phyloP scores from a whole-genome alignment of 2,888 invertebrate species.

The Serrognathus titanus region DNA sequence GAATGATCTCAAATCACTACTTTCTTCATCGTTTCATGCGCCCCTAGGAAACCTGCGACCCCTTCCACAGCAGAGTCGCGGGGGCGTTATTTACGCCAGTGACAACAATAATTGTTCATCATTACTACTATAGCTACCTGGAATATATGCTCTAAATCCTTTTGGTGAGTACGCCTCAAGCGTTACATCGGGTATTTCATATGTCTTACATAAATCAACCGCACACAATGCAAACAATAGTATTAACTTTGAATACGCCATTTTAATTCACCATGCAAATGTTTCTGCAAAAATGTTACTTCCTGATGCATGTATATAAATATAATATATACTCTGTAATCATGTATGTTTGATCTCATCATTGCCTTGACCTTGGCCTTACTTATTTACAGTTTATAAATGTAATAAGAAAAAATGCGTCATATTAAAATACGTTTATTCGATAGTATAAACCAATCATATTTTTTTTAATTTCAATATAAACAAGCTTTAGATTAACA shows the following conservation, averaged over 20 bases:
- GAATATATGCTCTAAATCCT: slow-evolving; percentile 51
- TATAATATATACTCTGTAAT: neutral
- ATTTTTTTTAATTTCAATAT: too few relatives aligned
- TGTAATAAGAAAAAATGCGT: too few relatives aligned
- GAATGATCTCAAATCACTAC: too few relatives aligned
- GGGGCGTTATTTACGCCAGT: too few relatives aligned
- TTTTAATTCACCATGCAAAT: neutral
- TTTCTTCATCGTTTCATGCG: too few relatives aligned
- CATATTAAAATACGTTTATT: too few relatives aligned
- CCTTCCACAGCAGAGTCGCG: too few relatives aligned
- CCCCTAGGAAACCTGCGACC: too few relatives aligned
- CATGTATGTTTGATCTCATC: neutral
- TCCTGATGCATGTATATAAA: neutral
- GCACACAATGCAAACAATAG: neutral
- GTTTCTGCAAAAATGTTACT: neutral
- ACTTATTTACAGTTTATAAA: too few relatives aligned
- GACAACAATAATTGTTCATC: neutral
- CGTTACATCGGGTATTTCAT: slow-evolving; percentile 43
- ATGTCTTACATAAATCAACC: slow-evolving; percentile 21
- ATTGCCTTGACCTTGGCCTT: too few relatives aligned
- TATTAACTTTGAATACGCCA: neutral
- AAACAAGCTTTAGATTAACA: too few relatives aligned
- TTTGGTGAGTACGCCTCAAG: slow-evolving; percentile 48
- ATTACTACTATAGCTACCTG: slow-evolving; percentile 30
- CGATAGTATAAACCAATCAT: too few relatives aligned